Percentiles rank a stretch among this genome's conserved stretches.
Evolutionary conservation across 2,113 vertebrate species (phyloP).

Genomic region (Heterotis niloticus): DNA sequence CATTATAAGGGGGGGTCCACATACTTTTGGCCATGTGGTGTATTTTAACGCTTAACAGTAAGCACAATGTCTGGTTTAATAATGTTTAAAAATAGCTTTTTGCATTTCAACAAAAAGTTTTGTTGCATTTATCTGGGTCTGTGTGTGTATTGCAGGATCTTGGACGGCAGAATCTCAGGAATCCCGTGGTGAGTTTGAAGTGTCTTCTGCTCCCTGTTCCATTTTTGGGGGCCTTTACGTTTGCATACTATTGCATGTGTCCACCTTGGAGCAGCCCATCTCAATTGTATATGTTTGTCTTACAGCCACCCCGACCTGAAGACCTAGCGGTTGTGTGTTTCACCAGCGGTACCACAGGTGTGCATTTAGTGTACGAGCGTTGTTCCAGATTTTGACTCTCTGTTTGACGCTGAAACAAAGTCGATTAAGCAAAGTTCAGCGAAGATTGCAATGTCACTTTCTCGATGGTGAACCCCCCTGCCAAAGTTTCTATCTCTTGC

Average conservation of each 20-base stretch:
- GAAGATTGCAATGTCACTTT: constrained; percentile 33
- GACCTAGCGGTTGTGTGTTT: constrained; percentile 94
- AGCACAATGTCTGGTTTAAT: not conserved
- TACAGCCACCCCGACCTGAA: constrained; percentile 82
- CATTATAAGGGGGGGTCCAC: too few relatives aligned
- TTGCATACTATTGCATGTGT: not conserved
- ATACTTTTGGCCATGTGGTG: too few relatives aligned
- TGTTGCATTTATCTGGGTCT: constrained; percentile 7
- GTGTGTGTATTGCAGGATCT: constrained; percentile 56
- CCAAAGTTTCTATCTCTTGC: constrained; percentile 20
- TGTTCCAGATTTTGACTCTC: too few relatives aligned
- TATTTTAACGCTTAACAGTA: too few relatives aligned
- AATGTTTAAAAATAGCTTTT: not conserved
- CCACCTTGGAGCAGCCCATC: not conserved
- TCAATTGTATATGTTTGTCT: constrained; percentile 35
- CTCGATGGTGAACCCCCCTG: constrained; percentile 30
- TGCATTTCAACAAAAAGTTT: too few relatives aligned
- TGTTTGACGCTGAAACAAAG: too few relatives aligned
- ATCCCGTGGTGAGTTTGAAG: constrained; percentile 63
- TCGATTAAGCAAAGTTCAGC: too few relatives aligned
- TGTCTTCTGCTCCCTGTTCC: not conserved
- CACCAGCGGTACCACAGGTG: constrained; percentile 98
- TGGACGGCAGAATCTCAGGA: constrained; percentile 61
- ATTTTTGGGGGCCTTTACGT: not conserved
- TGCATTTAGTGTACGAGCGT: not conserved